Base-by-base conservation (phyloP, 2,888 invertebrate species). In the Lasioglossum morio region DNA sequence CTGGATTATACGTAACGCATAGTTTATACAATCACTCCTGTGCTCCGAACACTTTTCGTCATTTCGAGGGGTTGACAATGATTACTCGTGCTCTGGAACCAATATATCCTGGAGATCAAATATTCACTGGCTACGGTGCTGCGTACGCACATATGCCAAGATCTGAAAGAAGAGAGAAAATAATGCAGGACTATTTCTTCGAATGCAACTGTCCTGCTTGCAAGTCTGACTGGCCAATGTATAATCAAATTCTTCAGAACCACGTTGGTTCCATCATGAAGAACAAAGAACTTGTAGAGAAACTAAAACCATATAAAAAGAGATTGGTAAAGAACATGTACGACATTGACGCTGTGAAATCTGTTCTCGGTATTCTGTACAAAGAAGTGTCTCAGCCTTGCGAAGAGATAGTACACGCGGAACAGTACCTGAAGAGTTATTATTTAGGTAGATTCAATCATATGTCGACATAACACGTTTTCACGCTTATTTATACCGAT, bases 11-110 rank as follows among this genome's bases (percentile, higher is more conserved):
- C 57, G 89, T 94, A 4, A 80, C 92, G 30, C 93, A 94, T 70
- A 95, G 95, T 80, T 85, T 95, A 27, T 94, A 94, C 80, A 95
- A 95, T 89, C 95, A 95, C 85, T 94, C 95, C 23, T 95, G 95
- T 73, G 92, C 94, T 4, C 93, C 95, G 8, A 95, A 95, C 77
- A 94, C 95, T 0, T 93, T 95, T 76, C 91, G 95, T 12, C 95
- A 95, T 79, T 95, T 95, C 60, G 94, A 95, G 10, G 94, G 94
- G 4, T 34, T 94, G 78, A 94, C 92, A 34, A 95, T 95, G 95
- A 93, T 94, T 48, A 93, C 93, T 4, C 93, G 95, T n/a, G 94
- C 94, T 8, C 82, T 94, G 76, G 90, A 93, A 37, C 94, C 94
- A 12, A 94, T 95, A 79, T 82, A 84, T 72, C 90, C 92, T 4